Conservation (phyloP, 2,888 invertebrate species). For the Deilephila elpenor region DNA sequence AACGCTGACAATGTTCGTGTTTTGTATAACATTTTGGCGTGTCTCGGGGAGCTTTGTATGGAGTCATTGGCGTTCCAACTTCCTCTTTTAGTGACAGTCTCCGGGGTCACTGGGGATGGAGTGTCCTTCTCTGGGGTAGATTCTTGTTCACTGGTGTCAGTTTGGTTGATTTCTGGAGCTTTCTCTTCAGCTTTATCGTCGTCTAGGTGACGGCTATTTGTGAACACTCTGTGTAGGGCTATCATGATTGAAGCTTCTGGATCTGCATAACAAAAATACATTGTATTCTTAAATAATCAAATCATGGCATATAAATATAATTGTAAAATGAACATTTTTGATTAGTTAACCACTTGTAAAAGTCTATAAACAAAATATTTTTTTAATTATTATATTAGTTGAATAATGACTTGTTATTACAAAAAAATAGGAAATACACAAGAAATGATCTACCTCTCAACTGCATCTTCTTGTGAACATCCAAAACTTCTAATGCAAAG, state of each 20-base stretch:
- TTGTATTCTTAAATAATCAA: background rate
- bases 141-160: slow-evolving; percentile 64
- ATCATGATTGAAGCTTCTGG: slow-evolving; percentile 69
- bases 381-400: too few relatives aligned
- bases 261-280: slow-evolving; percentile 54
- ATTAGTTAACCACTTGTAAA: too few relatives aligned
- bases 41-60: slow-evolving; percentile 67
- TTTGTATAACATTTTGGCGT: slow-evolving; percentile 74
- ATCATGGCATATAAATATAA: background rate
- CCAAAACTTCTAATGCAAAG: slow-evolving; percentile 85
- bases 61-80: slow-evolving; percentile 67
- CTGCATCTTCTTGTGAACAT: slow-evolving; percentile 81
- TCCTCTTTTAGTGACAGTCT: slow-evolving; percentile 57
- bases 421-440: background rate
- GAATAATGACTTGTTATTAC: too few relatives aligned
- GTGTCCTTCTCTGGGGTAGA: slow-evolving; percentile 68
- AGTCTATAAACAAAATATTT: too few relatives aligned
- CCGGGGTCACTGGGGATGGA: slow-evolving; percentile 66
- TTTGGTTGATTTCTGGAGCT: slow-evolving; percentile 54
- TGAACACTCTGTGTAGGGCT: slow-evolving; percentile 66
- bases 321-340: too few relatives aligned
- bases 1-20: slow-evolving; percentile 77
- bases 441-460: slow-evolving; percentile 64
- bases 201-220: slow-evolving; percentile 51
- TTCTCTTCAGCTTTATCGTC: slow-evolving; percentile 56